Percentiles rank a stretch among this genome's conserved stretches.
Evolutionary conservation across 2,888 invertebrate genomes (phyloP).

Genomic region (Polydrusus cervinus): DNA sequence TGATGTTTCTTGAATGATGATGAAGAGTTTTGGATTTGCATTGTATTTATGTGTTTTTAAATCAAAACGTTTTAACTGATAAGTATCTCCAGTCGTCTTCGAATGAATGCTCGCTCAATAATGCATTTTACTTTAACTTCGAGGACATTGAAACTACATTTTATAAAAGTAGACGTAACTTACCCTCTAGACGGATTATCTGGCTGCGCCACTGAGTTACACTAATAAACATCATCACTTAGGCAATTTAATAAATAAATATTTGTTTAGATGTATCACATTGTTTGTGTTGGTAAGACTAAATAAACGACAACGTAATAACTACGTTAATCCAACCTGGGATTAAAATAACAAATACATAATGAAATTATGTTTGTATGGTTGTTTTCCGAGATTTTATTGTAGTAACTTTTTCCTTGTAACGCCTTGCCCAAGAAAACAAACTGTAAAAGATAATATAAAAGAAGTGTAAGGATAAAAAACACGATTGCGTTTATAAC

Average conservation of each 20-base stretch:
- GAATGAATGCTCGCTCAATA: too few species aligned
- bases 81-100: too few species aligned
- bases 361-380: constrained; percentile 38
- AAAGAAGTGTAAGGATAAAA: neutral
- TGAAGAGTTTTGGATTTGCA: too few species aligned
- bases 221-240: constrained; percentile 37
- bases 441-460: constrained; percentile 1
- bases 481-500: neutral
- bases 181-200: too few species aligned
- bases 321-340: constrained; percentile 48
- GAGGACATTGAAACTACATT: too few species aligned
- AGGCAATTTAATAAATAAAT: constrained; percentile 52
- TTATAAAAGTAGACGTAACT: too few species aligned
- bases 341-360: constrained; percentile 53
- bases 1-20: too few species aligned
- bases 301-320: constrained; percentile 49
- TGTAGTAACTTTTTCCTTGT: constrained; percentile 39
- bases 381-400: constrained; percentile 43
- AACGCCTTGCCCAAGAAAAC: constrained; percentile 1
- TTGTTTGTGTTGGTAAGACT: constrained; percentile 52
- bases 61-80: too few species aligned
- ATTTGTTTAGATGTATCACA: constrained; percentile 49
- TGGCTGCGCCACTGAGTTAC: neutral
- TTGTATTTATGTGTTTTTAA: too few species aligned
- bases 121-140: too few species aligned